phyloP scores from a whole-genome alignment of 2,888 invertebrate genomes.

The Campoletis raptor region DNA sequence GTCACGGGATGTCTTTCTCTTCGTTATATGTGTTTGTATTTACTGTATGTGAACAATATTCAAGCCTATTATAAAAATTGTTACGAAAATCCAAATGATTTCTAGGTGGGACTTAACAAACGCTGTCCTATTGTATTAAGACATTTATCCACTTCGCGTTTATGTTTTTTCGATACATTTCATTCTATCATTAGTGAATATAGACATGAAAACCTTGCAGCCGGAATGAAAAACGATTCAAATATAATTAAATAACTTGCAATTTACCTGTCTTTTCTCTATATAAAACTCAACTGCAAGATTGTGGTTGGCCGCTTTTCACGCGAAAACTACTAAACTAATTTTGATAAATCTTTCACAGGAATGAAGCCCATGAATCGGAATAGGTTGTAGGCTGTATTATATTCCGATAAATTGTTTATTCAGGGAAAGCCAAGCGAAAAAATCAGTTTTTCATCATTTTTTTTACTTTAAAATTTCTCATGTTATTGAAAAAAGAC shows the following conservation, averaged over 20 bases:
- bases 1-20: constrained; percentile 51
- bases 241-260: not conserved
- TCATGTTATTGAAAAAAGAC: too few relatives aligned
- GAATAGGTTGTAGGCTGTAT: too few relatives aligned
- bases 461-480: too few relatives aligned
- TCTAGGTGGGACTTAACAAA: constrained; percentile 81
- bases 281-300: too few relatives aligned
- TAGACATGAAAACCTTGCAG: not conserved
- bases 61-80: constrained; percentile 72
- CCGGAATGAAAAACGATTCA: not conserved
- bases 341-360: too few relatives aligned
- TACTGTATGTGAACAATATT: not conserved
- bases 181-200: not conserved
- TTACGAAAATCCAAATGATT: constrained; percentile 78
- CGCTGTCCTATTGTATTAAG: constrained; percentile 39
- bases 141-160: not conserved
- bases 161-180: not conserved
- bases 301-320: too few relatives aligned
- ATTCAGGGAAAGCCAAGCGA: too few relatives aligned
- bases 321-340: too few relatives aligned
- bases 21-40: not conserved
- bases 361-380: too few relatives aligned
- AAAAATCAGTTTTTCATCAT: too few relatives aligned
- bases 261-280: too few relatives aligned
- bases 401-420: too few relatives aligned